These are phyloP conservation scores for Yponomeuta cagnagella DNA, from an alignment of 2,888 invertebrate species.

Conservation along the genomic window DNA sequence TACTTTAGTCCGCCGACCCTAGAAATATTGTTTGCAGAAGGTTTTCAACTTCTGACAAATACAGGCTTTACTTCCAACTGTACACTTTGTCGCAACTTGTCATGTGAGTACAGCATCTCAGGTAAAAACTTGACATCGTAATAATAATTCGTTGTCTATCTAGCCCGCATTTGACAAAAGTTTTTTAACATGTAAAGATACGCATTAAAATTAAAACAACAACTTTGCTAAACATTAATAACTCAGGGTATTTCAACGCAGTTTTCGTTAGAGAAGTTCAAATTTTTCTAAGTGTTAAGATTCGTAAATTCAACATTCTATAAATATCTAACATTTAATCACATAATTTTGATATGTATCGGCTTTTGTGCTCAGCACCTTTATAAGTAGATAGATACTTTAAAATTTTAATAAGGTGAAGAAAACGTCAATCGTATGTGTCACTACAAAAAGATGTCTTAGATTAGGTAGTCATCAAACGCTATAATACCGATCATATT, in stretches of 20 bases:
- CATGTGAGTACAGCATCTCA: not conserved
- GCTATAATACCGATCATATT: conserved; percentile 70
- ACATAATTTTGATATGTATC: conserved; percentile 72
- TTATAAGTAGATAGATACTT: conserved; percentile 23
- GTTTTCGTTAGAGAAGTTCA: not conserved
- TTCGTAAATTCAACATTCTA: not conserved
- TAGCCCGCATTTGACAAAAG: conserved; percentile 74
- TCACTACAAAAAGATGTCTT: conserved; percentile 15
- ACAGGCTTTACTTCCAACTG: conserved; percentile 41
- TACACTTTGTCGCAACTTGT: not conserved
- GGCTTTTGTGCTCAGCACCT: conserved; percentile 59
- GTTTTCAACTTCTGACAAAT: conserved; percentile 62
- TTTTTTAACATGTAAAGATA: conserved; percentile 27
- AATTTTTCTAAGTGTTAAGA: not conserved
- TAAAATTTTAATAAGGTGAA: conserved; percentile 33
- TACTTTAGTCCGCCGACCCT: too few relatives aligned
- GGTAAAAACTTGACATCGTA: conserved; percentile 17
- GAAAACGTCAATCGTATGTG: conserved; percentile 21
- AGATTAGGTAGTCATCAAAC: conserved; percentile 31
- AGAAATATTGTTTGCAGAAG: not conserved
- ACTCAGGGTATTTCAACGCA: not conserved
- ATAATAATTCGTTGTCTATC: conserved; percentile 62
- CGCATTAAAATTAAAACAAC: not conserved
- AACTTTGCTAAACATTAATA: not conserved
- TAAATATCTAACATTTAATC: conserved; percentile 45